Percentiles rank a stretch among this genome's conserved stretches.
Evolutionary conservation across 2,888 invertebrate species (phyloP).

Genomic region (Lydus trimaculatus): DNA sequence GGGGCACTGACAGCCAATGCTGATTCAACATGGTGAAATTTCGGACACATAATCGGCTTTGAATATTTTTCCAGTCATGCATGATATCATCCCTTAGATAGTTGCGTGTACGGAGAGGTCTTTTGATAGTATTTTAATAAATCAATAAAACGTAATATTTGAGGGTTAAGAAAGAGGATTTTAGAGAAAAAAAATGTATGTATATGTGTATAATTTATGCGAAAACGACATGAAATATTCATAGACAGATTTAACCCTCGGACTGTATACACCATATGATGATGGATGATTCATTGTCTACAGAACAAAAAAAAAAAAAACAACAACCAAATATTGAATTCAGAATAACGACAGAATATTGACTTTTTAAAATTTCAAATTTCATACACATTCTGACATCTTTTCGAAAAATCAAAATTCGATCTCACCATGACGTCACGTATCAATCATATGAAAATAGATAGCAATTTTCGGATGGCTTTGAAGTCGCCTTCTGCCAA

Average conservation of each 20-base stretch:
- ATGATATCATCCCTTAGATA: slow-evolving; percentile 30
- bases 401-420: background rate
- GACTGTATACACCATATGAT: background rate
- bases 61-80: slow-evolving; percentile 35
- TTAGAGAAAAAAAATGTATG: slow-evolving; percentile 9
- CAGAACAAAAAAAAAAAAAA: too few relatives aligned
- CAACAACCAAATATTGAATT: too few relatives aligned
- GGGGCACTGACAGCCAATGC: background rate
- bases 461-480: background rate
- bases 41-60: slow-evolving; percentile 35
- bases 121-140: slow-evolving; percentile 29
- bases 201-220: slow-evolving; percentile 18
- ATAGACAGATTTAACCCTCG: slow-evolving; percentile 6
- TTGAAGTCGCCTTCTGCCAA: slow-evolving; percentile 17
- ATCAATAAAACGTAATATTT: slow-evolving; percentile 22
- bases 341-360: slow-evolving; percentile 11
- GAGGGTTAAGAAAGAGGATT: slow-evolving; percentile 24
- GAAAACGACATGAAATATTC: slow-evolving; percentile 19
- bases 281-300: background rate
- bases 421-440: background rate
- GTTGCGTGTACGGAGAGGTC: slow-evolving; percentile 3
- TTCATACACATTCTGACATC: too few relatives aligned
- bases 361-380: too few relatives aligned
- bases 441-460: slow-evolving; percentile 2
- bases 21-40: slow-evolving; percentile 34